Evolutionary conservation across 2,113 vertebrate species (phyloP).

Genomic region (Sapajus apella): DNA sequence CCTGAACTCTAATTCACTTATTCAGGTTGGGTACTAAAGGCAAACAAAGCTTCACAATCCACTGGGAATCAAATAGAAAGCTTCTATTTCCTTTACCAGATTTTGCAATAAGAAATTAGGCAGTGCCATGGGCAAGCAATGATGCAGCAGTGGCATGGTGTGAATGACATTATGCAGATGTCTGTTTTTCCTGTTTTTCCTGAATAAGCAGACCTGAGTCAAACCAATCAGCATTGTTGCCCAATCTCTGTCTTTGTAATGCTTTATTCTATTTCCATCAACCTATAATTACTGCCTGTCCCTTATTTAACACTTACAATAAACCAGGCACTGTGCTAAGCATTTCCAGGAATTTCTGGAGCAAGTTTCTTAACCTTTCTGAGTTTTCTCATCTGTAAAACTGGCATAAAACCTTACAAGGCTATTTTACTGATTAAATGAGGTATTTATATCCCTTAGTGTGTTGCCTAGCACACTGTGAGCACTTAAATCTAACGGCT

Average conservation of each 20-base stretch:
- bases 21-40: not conserved
- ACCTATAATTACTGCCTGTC: not conserved
- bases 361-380: not conserved
- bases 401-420: not conserved
- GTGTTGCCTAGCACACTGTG: not conserved
- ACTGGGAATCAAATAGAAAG: not conserved
- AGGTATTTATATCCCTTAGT: not conserved
- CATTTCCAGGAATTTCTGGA: conserved; percentile 34
- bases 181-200: not conserved
- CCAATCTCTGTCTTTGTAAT: not conserved
- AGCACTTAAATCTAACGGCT: not conserved
- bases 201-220: not conserved
- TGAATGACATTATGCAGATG: not conserved
- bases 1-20: not conserved
- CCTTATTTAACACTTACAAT: not conserved
- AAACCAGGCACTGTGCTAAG: not conserved
- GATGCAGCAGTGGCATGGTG: not conserved
- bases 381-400: conserved; percentile 18
- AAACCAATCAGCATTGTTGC: not conserved
- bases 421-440: not conserved
- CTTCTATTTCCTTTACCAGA: not conserved
- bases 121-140: not conserved
- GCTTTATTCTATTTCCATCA: not conserved
- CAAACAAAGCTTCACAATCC: not conserved
- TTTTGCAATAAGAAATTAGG: not conserved